phyloP scores from a whole-genome alignment of 1,140 invertebrate genomes.

The Brachystomella parvula region DNA sequence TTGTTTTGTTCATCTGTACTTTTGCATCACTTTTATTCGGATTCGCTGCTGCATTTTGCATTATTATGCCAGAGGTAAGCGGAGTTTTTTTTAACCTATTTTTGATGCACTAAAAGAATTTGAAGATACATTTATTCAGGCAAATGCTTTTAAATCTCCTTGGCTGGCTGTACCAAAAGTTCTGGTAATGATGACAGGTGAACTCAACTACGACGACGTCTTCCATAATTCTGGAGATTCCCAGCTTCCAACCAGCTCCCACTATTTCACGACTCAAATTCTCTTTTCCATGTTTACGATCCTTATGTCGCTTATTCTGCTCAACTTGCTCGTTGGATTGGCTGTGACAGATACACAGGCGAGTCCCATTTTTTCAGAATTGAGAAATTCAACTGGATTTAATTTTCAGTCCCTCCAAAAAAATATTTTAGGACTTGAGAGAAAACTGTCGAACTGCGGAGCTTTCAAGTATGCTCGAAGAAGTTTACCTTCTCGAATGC shows the following conservation, averaged over 20 bases:
- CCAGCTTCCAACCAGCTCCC: neutral
- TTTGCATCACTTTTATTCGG: neutral
- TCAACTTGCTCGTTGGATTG: neutral
- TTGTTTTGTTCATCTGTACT: neutral
- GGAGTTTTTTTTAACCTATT: neutral
- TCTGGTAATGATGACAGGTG: neutral
- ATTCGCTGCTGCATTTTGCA: neutral
- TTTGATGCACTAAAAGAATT: neutral
- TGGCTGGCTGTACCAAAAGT: neutral
- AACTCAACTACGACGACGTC: conserved; percentile 2
- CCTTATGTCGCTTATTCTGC: neutral
- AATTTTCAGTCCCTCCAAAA: no score
- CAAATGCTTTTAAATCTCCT: neutral
- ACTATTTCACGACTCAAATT: neutral
- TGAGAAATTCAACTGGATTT: no score
- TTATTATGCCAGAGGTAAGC: neutral
- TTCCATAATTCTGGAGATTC: neutral
- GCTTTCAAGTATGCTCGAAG: neutral
- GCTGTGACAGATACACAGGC: neutral
- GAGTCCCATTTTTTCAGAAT: no score
- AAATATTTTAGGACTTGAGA: neutral
- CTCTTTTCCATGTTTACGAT: neutral
- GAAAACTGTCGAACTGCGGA: neutral
- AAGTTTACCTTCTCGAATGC: neutral
- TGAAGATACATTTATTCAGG: neutral